These are phyloP conservation scores for Cladorhizidae sp. DNA, from an alignment of 37 sponge, comb jelly and placozoan genomes.

Conservation along the genomic window DNA sequence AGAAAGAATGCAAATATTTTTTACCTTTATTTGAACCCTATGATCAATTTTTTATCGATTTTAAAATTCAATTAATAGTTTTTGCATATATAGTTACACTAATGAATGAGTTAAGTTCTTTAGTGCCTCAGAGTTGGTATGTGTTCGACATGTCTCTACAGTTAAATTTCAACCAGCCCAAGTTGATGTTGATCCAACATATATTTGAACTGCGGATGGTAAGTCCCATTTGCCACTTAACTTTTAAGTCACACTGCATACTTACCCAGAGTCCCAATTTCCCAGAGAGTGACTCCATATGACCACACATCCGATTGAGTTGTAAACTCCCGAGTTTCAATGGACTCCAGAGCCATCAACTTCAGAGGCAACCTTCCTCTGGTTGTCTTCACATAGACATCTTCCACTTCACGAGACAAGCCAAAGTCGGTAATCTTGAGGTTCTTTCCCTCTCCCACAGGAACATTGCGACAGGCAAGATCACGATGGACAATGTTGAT, in stretches of 20 bases:
- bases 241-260: background rate
- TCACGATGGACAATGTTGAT: slow-evolving; percentile 76
- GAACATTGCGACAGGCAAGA: slow-evolving; percentile 77
- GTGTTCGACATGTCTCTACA: no score
- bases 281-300: slow-evolving; percentile 73
- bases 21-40: no score
- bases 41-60: no score
- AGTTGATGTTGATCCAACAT: no score
- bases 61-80: no score
- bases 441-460: slow-evolving; percentile 62
- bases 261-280: slow-evolving; percentile 74
- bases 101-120: no score
- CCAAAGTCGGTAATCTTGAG: slow-evolving; percentile 85
- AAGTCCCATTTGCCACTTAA: no score
- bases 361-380: slow-evolving; percentile 55
- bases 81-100: no score
- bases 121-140: no score
- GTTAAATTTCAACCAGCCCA: no score
- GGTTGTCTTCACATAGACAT: slow-evolving; percentile 63
- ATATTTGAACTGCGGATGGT: no score
- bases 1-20: no score
- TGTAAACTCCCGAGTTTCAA: slow-evolving; percentile 55
- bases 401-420: slow-evolving; percentile 54
- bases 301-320: slow-evolving; percentile 78
- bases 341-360: slow-evolving; percentile 83